phyloP scores from a whole-genome alignment of 2,888 invertebrate species.

The Hartigia nigra region DNA sequence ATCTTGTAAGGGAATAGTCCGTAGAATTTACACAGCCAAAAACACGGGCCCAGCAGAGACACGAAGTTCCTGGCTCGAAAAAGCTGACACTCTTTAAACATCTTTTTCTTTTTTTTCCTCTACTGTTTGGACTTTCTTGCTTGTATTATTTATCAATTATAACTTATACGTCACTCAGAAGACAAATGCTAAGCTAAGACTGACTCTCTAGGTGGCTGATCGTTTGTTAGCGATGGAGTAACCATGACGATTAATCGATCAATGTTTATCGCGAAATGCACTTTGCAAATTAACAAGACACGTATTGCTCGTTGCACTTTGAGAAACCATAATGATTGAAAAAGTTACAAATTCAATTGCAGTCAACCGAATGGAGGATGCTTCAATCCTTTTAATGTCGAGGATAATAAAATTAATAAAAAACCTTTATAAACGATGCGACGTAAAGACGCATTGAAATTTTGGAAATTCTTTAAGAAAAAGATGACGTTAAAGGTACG shows the following conservation, averaged over 20 bases:
- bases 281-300: not conserved
- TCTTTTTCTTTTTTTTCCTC: not conserved
- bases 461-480: too few relatives aligned
- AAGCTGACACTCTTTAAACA: slow-evolving; percentile 30
- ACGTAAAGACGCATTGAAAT: too few relatives aligned
- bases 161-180: not conserved
- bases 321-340: not conserved
- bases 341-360: not conserved
- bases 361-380: not conserved
- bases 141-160: not conserved
- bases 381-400: not conserved
- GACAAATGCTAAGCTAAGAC: not conserved
- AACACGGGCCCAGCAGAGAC: slow-evolving; percentile 40
- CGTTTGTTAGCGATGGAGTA: not conserved
- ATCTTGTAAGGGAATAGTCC: slow-evolving; percentile 47
- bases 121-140: too few relatives aligned
- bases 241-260: not conserved
- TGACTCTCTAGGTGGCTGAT: not conserved
- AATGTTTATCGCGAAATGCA: not conserved
- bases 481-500: too few relatives aligned
- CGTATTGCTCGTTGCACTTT: not conserved
- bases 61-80: slow-evolving; percentile 39
- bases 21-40: slow-evolving; percentile 29
- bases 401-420: not conserved
- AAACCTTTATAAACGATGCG: not conserved